Base-by-base conservation (phyloP, 1,140 invertebrate genomes). In the Hetaerina americana region DNA sequence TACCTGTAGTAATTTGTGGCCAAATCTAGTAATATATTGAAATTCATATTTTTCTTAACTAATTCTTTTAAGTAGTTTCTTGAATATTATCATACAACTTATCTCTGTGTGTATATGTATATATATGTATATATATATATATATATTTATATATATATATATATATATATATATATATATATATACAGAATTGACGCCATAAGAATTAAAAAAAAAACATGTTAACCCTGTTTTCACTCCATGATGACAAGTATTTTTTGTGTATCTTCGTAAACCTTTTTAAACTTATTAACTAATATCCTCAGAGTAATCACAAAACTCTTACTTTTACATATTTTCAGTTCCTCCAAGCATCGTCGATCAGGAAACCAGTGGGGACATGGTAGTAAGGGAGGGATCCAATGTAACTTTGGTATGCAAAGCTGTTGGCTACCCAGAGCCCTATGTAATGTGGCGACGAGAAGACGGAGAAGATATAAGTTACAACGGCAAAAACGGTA, bases 371-470 rank as follows among this genome's bases (percentile, higher is more conserved):
- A 93, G 91, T 77, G 89, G 90, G 12, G 93, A 96, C 78, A 90
- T 96, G 84, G 92, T 95, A 26, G 93, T 95, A 0, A 84, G 93
- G 24, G 94, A 97, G 83, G 90, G 90, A 2, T 88, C 89, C 12
- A 95, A 96, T 79, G 91, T 95, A 25, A 92, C 91, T 18, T 83
- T 96, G 80, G 88, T 87, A 66, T 97, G 94, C 80, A 91, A 91
- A 78, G 93, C 93, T n/a, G 86, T 85, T 18, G 93, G 94, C 69
- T 93, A 94, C 80, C 94, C 93, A 0, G 90, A 92, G 73, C 94
- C 94, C 68, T 94, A 93, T 77, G 89, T 95, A 74, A 93, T 94
- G 88, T 96, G 93, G 93, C 83, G 93, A 66, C 83, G 93, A 66
- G 93, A 95, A 81, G 93, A 96, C 77, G 91, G 92, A 66, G 88